A percentile compares a stretch with the other conserved stretches of the same genome.
Conservation (phyloP, 35 echinoderm and acorn worm species). For the Apostichopus californicus region DNA sequence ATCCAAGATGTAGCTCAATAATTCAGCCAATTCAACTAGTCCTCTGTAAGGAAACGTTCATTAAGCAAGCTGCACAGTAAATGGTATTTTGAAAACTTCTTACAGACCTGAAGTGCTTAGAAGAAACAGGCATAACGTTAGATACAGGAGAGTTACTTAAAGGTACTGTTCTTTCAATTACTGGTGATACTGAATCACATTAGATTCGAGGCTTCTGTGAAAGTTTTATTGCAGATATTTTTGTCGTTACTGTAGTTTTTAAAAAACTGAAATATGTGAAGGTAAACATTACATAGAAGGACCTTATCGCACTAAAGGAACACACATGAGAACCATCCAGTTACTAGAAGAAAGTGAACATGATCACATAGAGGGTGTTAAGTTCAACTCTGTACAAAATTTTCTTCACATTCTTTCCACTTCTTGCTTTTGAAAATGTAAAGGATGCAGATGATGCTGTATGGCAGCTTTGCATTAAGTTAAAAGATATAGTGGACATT, state of each 20-base stretch:
- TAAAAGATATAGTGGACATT: conserved; percentile 62
- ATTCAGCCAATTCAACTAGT: conserved; percentile 49
- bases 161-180: conserved; percentile 22
- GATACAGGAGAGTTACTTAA: conserved; percentile 1
- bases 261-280: neutral
- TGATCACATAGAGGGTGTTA: neutral
- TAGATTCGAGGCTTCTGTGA: conserved; percentile 55
- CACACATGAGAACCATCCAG: neutral
- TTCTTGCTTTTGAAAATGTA: conserved; percentile 54
- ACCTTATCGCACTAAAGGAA: neutral
- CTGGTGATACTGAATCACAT: conserved; percentile 53
- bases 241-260: neutral
- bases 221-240: conserved; percentile 23
- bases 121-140: conserved; percentile 25
- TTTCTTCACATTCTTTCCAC: conserved; percentile 57
- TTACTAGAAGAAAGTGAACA: neutral
- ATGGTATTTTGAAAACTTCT: conserved; percentile 33
- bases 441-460: conserved; percentile 60
- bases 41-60: conserved; percentile 53
- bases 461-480: conserved; percentile 56
- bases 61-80: conserved; percentile 43
- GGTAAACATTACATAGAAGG: neutral
- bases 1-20: neutral
- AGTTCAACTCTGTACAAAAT: conserved; percentile 20
- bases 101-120: conserved; percentile 43